Conservation (phyloP, 2,888 invertebrate species). For the Coremacera marginata region DNA sequence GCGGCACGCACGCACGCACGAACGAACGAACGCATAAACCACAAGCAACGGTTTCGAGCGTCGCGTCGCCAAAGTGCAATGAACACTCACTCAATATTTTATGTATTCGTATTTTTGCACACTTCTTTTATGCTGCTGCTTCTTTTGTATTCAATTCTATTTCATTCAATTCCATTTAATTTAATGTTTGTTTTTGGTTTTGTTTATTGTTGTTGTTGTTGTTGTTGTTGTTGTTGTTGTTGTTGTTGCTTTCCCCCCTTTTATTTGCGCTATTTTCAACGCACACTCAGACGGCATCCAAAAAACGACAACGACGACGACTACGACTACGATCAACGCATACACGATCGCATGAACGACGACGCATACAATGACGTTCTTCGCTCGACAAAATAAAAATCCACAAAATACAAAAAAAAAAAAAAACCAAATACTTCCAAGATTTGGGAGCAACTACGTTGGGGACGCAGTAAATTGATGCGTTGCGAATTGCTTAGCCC, state of each 20-base stretch:
- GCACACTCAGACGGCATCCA: neutral
- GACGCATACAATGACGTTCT: constrained; percentile 18
- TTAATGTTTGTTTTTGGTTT: neutral
- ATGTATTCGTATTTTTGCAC: neutral
- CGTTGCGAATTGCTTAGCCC: neutral
- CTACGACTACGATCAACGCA: constrained; percentile 1
- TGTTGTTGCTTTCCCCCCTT: constrained; percentile 30
- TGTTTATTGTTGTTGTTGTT: neutral
- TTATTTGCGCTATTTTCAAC: constrained; percentile 9
- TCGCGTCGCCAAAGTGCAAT: constrained; percentile 22
- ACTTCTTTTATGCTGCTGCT: constrained; percentile 5
- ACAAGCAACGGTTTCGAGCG: neutral
- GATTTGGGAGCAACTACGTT: neutral
- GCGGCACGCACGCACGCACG: neutral
- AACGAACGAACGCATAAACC: neutral
- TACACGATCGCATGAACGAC: constrained; percentile 9
- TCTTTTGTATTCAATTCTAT: neutral
- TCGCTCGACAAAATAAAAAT: neutral
- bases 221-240: constrained; percentile 22
- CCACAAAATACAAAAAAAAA: too few relatives aligned
- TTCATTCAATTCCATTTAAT: constrained; percentile 12
- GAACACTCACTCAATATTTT: constrained; percentile 11
- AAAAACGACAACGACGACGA: neutral
- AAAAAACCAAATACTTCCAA: neutral
- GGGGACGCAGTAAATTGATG: neutral